These are phyloP conservation scores for Ctenicera cuprea DNA, from an alignment of 2,888 invertebrate species.

Conservation along the genomic window DNA sequence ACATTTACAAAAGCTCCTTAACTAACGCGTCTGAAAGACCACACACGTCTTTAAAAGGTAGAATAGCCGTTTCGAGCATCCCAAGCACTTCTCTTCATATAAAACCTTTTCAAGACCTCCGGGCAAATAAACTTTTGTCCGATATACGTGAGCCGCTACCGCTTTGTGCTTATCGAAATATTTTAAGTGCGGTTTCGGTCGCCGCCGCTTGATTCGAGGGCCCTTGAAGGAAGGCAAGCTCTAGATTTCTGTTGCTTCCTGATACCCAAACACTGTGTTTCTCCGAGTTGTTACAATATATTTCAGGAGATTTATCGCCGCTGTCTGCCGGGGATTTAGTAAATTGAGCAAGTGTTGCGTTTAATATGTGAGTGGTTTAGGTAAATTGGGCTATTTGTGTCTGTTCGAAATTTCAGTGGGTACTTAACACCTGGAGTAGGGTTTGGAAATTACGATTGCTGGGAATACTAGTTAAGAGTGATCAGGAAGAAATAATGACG, in stretches of 20 bases:
- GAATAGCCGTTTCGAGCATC: constrained; percentile 9
- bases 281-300: neutral
- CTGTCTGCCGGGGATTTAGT: neutral
- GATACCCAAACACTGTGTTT: constrained; percentile 6
- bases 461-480: too few relatives aligned
- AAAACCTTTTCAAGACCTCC: constrained; percentile 14
- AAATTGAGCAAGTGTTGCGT: constrained; percentile 20
- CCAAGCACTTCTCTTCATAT: constrained; percentile 2
- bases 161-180: constrained; percentile 41
- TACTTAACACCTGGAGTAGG: neutral
- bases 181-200: constrained; percentile 33
- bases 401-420: neutral
- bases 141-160: constrained; percentile 10
- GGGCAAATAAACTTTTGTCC: constrained; percentile 28
- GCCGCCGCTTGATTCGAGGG: constrained; percentile 24
- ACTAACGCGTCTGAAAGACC: constrained; percentile 18
- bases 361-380: constrained; percentile 24
- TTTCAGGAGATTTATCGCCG: constrained; percentile 19
- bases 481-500: too few relatives aligned
- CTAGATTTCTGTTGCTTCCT: constrained; percentile 27
- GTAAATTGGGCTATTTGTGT: constrained; percentile 16
- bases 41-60: constrained; percentile 17
- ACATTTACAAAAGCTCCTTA: constrained; percentile 18
- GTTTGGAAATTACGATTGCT: too few relatives aligned
- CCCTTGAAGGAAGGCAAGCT: constrained; percentile 20